Evolutionary conservation across 2,797 vertebrate genomes (phyloP), one percentile per base, ranked within the genome.

Genomic region (Eremophila alpestris): DNA sequence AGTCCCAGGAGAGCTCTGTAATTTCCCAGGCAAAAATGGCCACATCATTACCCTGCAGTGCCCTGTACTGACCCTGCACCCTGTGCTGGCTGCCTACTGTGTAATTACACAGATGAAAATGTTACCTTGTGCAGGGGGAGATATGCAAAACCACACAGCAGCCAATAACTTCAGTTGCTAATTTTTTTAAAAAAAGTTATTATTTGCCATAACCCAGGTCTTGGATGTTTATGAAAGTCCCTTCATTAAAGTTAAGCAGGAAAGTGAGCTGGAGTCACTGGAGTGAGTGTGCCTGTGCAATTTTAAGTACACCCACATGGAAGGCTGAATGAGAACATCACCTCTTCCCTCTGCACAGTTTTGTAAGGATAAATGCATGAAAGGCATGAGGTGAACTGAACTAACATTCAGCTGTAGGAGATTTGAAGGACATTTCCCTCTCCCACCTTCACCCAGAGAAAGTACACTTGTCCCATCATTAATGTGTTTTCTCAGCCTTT

Each of bases 21-120:
- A 97, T 97, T 97, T 96, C 95, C 91, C 95, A 93, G 91, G 95
- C 94, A 92, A 95, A 97, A 95, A 95, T 94, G 96, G 80, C 91
- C 94, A 94, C 94, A 80, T 97, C 97, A 98, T 98, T 98, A 97
- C 95, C 92, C 81, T 11, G 5, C 19, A 16, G 40, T 89, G 93
- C 64, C 94, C 84, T 69, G 73, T 89, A 60, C 69, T 94, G 94
- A 96, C 97, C 96, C 79, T 56, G 67, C 74, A 67, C 93, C 95
- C 74, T 82, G 52, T 0, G 3, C 74, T 76, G 69, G 87, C 69
- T 10, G 41, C 90, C 93, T 87, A 81, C 89, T 56, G 9, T 95
- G 60, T 94, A 97, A 97, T 97, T 97, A 97, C 34, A 93, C 94
- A 95, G 95, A 96, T 94, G 40, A 95, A 94, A 93, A 84, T 76